A percentile compares a stretch with the other conserved stretches of the same genome.
Evolutionary conservation across 2,113 vertebrate genomes (phyloP).

Genomic region (Tonatia bakeri): DNA sequence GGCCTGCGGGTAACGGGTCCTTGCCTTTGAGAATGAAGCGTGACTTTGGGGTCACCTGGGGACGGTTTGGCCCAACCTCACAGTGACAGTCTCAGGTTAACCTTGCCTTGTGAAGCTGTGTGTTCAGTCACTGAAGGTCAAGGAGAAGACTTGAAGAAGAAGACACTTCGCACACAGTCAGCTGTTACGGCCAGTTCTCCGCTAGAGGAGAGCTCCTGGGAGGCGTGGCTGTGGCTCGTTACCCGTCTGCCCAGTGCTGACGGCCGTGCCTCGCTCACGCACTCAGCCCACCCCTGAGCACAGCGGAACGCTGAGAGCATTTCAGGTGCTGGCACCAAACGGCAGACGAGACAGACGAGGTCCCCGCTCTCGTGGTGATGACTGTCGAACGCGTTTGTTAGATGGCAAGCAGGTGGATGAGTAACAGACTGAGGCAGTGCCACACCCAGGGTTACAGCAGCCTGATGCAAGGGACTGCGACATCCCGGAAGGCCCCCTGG

Average conservation of each 20-base stretch:
- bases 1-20: background rate
- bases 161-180: background rate
- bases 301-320: background rate
- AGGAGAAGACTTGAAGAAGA: background rate
- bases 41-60: background rate
- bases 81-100: background rate
- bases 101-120: background rate
- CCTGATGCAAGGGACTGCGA: too few relatives aligned
- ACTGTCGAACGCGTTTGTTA: background rate
- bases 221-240: background rate
- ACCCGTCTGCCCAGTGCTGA: background rate
- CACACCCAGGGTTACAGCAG: background rate
- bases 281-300: background rate
- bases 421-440: background rate
- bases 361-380: background rate
- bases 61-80: background rate
- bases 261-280: background rate
- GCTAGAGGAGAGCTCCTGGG: background rate
- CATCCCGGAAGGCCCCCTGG: background rate
- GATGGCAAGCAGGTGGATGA: background rate
- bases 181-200: background rate
- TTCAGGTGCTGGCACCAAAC: background rate
- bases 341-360: background rate
- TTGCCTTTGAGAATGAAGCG: background rate
- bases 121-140: background rate